A percentile compares a stretch with the other conserved stretches of the same genome.
Evolutionary conservation across 1,140 invertebrate genomes (phyloP).

Genomic region (Gryon sp.): DNA sequence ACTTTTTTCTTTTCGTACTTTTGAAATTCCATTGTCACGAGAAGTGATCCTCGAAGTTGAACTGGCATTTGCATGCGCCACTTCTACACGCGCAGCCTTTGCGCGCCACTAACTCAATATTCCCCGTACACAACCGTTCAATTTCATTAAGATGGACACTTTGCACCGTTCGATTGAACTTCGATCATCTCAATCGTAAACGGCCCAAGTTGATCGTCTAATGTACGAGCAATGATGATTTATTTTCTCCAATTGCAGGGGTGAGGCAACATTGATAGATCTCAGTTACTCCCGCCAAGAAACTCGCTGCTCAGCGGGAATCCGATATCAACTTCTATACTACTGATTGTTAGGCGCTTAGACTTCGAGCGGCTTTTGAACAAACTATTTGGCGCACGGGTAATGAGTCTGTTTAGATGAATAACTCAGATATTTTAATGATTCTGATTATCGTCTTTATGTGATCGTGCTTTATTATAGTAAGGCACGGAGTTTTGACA

Average conservation of each 20-base stretch:
- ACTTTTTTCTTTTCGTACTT: too few species aligned
- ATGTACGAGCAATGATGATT: slow-evolving; percentile 38
- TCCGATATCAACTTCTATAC: not conserved
- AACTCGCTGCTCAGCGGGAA: too few species aligned
- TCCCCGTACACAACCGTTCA: slow-evolving; percentile 17
- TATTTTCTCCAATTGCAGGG: slow-evolving; percentile 1
- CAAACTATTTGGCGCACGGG: too few species aligned
- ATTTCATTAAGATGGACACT: slow-evolving; percentile 30
- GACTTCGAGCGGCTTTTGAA: too few species aligned
- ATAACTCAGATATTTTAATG: too few species aligned
- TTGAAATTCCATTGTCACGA: too few species aligned
- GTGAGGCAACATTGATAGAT: not conserved
- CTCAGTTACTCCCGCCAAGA: too few species aligned
- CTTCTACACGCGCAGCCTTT: not conserved
- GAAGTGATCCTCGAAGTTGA: not conserved
- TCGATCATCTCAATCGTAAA: slow-evolving; percentile 2
- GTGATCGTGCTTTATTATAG: too few species aligned
- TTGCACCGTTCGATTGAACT: slow-evolving; percentile 21
- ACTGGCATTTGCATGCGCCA: slow-evolving; percentile 24
- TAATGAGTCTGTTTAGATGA: too few species aligned
- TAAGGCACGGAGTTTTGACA: too few species aligned
- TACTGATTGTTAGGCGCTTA: not conserved
- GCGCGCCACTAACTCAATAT: slow-evolving; percentile 24
- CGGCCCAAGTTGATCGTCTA: not conserved
- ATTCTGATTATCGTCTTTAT: too few species aligned